Evolutionary conservation across 2,113 vertebrate genomes (phyloP), one percentile per base, ranked within the genome.

Genomic region (Piaya cayana): DNA sequence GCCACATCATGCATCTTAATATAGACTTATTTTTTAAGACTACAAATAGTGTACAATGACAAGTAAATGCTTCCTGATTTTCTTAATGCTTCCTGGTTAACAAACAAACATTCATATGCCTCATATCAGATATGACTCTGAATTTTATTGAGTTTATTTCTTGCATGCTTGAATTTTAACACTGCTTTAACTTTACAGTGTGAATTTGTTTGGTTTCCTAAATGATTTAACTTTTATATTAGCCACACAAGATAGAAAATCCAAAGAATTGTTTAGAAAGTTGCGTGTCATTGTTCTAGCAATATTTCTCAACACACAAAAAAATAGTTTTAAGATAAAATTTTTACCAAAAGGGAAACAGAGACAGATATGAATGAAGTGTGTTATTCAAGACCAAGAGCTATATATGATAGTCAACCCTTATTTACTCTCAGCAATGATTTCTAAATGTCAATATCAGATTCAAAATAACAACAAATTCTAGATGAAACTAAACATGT

Each of bases 61-160:
- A 56, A 34, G 62, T 49, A 92, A 71, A 84, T 39, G 27, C 63
- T 80, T 93, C 47, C 55, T 56, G 60, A 71, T 59, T 63, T 62
- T 81, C 58, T 39, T 86, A 85, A 71, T 65, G 13, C 22, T 82
- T 96, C 74, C 81, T 89, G 64, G 56, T 62, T 63, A 93, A n/a
- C 42, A 42, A 72, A n/a, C 62, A 49, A 86, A 77, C 16, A 25
- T 72, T 87, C 74, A 25, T 36, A 36, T 30, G 47, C 37, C 42
- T 60, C 47, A 62, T 43, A 34, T 27, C 45, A 74, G 70, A 72
- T 86, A 59, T 30, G 30, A 91, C 36, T 69, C 16, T 2, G 3
- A 67, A 63, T 76, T 81, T 82, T 78, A 45, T 12, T 50, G 45
- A 70, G 34, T 75, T 77, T 70, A 14, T 43, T 82, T 71, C 72